Conservation (phyloP, 2,113 vertebrate genomes). For the Buteo buteo region DNA sequence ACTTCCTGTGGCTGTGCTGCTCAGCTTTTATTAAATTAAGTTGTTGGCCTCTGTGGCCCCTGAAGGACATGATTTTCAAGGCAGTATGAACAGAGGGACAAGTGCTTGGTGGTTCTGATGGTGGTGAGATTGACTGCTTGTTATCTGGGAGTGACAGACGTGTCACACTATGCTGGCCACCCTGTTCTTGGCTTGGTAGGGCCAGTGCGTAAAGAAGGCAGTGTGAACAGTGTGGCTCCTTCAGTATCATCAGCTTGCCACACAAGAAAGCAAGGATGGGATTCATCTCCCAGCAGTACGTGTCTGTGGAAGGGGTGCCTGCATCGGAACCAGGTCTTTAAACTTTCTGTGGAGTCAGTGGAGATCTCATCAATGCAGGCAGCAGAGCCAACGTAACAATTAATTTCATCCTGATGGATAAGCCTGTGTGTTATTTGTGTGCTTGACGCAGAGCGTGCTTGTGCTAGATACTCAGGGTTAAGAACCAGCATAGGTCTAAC, state of each 20-base stretch:
- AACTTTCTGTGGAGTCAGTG: neutral
- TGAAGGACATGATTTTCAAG: neutral
- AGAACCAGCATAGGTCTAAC: neutral
- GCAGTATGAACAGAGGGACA: neutral
- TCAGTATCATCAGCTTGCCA: neutral
- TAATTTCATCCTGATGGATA: neutral
- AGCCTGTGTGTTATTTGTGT: neutral
- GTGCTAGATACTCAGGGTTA: neutral
- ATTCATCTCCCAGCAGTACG: fast-evolving
- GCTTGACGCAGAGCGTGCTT: neutral
- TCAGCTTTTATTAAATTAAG: neutral
- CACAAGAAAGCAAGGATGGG: neutral
- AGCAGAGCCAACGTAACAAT: neutral
- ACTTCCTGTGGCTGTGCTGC: neutral
- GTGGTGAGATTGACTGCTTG: neutral
- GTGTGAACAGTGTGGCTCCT: neutral
- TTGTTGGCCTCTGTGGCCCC: neutral
- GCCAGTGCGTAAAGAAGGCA: neutral
- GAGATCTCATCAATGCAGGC: neutral
- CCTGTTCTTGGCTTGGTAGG: neutral
- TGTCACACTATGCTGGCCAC: neutral
- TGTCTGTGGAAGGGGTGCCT: neutral
- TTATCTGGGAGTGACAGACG: neutral
- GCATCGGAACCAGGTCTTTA: neutral
- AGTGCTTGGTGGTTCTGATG: neutral